Base-by-base conservation (phyloP, 1,140 invertebrate species). In the Cydia fagiglandana region DNA sequence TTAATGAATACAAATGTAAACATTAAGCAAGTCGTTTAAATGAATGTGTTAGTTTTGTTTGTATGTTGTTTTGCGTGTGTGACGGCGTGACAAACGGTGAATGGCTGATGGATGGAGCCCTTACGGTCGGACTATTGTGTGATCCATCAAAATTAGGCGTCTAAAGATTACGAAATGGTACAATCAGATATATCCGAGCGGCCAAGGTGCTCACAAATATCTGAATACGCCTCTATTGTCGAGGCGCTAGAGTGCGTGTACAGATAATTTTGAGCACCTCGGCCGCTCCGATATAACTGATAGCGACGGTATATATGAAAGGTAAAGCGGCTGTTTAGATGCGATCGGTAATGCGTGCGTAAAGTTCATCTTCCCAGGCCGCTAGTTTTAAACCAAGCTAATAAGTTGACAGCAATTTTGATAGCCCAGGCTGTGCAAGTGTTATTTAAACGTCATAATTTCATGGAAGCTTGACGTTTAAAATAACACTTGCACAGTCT, bases 131-230 rank as follows among this genome's bases (percentile, higher is more conserved):
- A n/a, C 15, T 34, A 24, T 64, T 64, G 53, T 56, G 53, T 20
- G 10, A 30, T 68, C 64, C 64, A 68, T 68, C 64, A 68, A 68
- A 68, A 56, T 68, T 68, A 15, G 28, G 64, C 64, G 12, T 68
- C 64, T 34, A 66, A 34, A 34, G 64, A 56, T 56, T 56, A 56
- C 53, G 53, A 56, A 56, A 56, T 56, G 47, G 0, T 50, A 50
- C 47, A 68, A 34, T n/a, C n/a, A n/a, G n/a, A n/a, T n/a, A n/a
- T n/a, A n/a, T n/a, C n/a, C n/a, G n/a, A n/a, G n/a, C n/a, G n/a
- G n/a, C n/a, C n/a, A n/a, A n/a, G n/a, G n/a, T n/a, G n/a, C n/a
- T n/a, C n/a, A n/a, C n/a, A n/a, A n/a, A n/a, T n/a, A n/a, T n/a
- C n/a, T n/a, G n/a, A n/a, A n/a, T n/a, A n/a, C n/a, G n/a, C n/a